Base-by-base conservation (phyloP, 2,888 invertebrate genomes). In the Aspidiotus destructor region DNA sequence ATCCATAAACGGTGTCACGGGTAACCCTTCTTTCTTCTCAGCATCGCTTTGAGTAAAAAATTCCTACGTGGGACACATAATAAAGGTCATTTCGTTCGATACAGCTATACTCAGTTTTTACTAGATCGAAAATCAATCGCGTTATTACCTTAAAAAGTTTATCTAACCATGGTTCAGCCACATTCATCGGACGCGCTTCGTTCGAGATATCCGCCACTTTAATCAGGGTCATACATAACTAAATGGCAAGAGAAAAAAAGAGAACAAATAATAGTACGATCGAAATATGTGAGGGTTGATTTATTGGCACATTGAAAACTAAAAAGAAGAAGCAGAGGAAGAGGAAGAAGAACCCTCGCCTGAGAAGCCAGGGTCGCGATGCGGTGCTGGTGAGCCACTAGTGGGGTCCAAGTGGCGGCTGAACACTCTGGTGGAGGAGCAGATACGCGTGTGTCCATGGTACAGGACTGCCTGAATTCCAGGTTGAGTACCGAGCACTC, bases 1-100 rank as follows among this genome's bases (percentile, higher is more conserved):
- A 77, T 90, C 90, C 89, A 90, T 90, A 76, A 90, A 89, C 0
- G 90, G 89, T 41, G 89, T 89, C 41, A 90, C 88, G 7, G 89
- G 89, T 71, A 90, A 80, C 10, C 89, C 89, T 77, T 89, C 88
- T 41, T 86, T 80, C 75, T 89, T 89, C 77, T 90, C 89, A 7
- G 87, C 85, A 73, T 89, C 89, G 76, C 87, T 87, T 77, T 88
- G 87, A 73, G 86, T 86, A 76, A 87, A 87, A 76, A 88, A 88
- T 76, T 88, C 85, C 77, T 83, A 78, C 63, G 78, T 74, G 1
- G 28, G 48, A 48, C 48, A n/a, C n/a, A 11, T 13, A 6, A 13
- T 48, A 48, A 48, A 13, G 2, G n/a, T 11, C 6, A 48, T 48
- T n/a, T 48, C 6, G 2, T 13, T n/a, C n/a, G 6, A 48, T 1